Conservation (phyloP, 2,797 vertebrate genomes). For the Malacoraja senta region DNA sequence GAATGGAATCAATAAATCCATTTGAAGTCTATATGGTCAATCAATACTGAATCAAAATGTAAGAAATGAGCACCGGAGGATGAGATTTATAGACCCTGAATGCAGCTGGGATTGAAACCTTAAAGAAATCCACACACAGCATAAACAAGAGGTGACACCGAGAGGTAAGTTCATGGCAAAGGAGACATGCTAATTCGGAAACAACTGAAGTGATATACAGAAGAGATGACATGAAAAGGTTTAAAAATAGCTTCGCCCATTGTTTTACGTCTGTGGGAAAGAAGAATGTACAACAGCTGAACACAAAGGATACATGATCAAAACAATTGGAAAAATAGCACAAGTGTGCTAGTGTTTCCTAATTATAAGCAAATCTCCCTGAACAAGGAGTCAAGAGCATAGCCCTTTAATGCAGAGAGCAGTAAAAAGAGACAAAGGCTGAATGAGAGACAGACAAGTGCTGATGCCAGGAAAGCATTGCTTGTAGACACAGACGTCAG, state of each 20-base stretch:
- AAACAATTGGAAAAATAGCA: constrained; percentile 16
- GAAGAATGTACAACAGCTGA: constrained; percentile 8
- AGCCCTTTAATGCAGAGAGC: constrained; percentile 12
- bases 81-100: constrained; percentile 24
- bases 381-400: background rate
- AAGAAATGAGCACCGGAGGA: constrained; percentile 7
- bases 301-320: constrained; percentile 3
- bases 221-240: background rate
- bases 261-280: constrained; percentile 11
- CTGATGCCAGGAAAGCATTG: constrained; percentile 17
- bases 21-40: constrained; percentile 29
- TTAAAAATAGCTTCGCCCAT: background rate
- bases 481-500: constrained; percentile 28
- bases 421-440: constrained; percentile 29
- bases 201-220: constrained; percentile 24
- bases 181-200: constrained; percentile 26
- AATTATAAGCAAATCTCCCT: constrained; percentile 29
- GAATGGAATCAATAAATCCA: constrained; percentile 22
- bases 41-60: constrained; percentile 36
- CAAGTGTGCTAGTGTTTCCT: background rate
- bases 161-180: constrained; percentile 25
- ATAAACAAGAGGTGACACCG: constrained; percentile 36
- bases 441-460: background rate
- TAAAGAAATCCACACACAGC: constrained; percentile 19
- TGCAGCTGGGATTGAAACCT: constrained; percentile 13